Evolutionary conservation across 1,140 invertebrate species (phyloP).

Genomic region (Lycorma delicatula): DNA sequence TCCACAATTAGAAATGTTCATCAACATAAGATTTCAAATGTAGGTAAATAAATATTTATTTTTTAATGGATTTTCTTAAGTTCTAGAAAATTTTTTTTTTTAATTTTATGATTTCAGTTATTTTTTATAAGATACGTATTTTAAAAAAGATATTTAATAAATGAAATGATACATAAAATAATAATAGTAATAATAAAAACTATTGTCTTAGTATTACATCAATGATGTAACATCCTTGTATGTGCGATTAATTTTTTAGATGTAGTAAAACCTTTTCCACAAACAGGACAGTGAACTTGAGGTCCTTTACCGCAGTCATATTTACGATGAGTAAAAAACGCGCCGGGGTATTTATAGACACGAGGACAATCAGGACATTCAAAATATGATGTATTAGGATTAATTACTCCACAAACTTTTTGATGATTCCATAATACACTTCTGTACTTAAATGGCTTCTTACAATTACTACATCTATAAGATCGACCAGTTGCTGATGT

Average conservation of each 20-base stretch:
- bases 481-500: slow-evolving; percentile 6
- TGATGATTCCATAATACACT: slow-evolving; percentile 17
- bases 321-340: slow-evolving; percentile 34
- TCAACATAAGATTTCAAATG: too few relatives aligned
- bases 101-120: too few relatives aligned
- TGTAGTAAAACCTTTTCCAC: slow-evolving; percentile 13
- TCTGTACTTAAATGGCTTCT: slow-evolving; percentile 18
- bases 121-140: too few relatives aligned
- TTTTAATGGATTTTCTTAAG: too few relatives aligned
- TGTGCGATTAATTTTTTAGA: slow-evolving; percentile 18
- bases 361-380: slow-evolving; percentile 62
- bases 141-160: too few relatives aligned
- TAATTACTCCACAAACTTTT: slow-evolving; percentile 24
- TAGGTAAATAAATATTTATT: too few relatives aligned
- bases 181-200: too few relatives aligned
- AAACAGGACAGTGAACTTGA: slow-evolving; percentile 39
- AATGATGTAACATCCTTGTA: slow-evolving; percentile 18
- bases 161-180: too few relatives aligned
- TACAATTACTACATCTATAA: slow-evolving; percentile 10
- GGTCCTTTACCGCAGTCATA: slow-evolving; percentile 39
- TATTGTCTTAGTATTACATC: too few relatives aligned
- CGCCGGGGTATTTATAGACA: slow-evolving; percentile 65
- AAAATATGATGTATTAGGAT: neutral
- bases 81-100: too few relatives aligned
- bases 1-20: too few relatives aligned